Conservation (phyloP, 2,888 invertebrate species). For the Cephus nigrinus region DNA sequence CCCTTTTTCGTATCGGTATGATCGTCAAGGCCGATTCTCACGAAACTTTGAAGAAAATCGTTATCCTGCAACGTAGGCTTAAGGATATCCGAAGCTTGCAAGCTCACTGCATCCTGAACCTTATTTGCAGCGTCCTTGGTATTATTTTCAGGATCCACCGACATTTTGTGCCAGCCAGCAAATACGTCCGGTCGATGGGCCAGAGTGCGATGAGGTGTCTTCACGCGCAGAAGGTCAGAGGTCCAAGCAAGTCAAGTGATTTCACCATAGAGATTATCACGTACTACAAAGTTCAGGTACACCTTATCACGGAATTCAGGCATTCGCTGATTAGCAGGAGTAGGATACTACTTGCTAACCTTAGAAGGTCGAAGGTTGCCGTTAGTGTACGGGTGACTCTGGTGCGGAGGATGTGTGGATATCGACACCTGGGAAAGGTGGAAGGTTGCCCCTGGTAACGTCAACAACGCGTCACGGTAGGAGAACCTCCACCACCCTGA, state of each 20-base stretch:
- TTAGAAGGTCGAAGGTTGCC: neutral
- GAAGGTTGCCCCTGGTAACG: slow-evolving; percentile 60
- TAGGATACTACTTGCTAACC: neutral
- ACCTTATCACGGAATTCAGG: neutral
- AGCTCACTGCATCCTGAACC: slow-evolving; percentile 16
- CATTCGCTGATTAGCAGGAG: neutral
- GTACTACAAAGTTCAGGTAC: neutral
- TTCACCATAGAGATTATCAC: neutral
- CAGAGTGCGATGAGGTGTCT: neutral
- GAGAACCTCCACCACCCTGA: neutral
- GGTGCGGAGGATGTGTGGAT: slow-evolving; percentile 41
- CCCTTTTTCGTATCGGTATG: slow-evolving; percentile 47
- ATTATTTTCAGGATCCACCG: neutral
- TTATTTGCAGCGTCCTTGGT: slow-evolving; percentile 6
- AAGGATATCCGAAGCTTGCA: slow-evolving; percentile 72
- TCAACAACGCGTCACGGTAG: slow-evolving; percentile 54
- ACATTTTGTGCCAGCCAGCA: neutral
- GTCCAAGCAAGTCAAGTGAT: neutral
- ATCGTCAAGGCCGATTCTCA: slow-evolving; percentile 75
- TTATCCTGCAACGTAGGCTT: slow-evolving; percentile 75
- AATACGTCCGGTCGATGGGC: neutral
- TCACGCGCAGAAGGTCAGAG: neutral
- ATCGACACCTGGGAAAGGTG: slow-evolving; percentile 56
- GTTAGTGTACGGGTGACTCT: neutral
- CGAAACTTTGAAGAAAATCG: slow-evolving; percentile 84